phyloP scores from a whole-genome alignment of 2,797 vertebrate species.

The Trachurus trachurus region DNA sequence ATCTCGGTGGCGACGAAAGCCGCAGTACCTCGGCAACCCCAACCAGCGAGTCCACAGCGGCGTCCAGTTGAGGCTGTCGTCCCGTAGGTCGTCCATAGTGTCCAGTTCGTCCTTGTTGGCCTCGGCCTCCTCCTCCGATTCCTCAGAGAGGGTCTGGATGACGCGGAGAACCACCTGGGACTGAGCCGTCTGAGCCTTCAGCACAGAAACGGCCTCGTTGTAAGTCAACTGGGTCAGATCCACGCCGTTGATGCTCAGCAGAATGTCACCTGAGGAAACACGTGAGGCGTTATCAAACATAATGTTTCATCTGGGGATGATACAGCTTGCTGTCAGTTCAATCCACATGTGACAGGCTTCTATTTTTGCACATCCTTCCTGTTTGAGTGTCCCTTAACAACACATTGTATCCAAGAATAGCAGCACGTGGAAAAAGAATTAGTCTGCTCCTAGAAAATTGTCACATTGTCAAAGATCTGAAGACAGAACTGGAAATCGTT shows the following conservation, averaged over 20 bases:
- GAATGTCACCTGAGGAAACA: conserved; percentile 88
- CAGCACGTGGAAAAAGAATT: conserved; percentile 31
- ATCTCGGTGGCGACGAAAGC: neutral
- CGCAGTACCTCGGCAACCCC: conserved; percentile 89
- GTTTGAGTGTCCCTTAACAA: conserved; percentile 34
- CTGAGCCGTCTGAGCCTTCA: conserved; percentile 93
- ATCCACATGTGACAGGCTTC: neutral
- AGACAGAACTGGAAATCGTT: neutral
- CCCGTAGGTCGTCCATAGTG: conserved; percentile 79
- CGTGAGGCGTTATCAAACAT: neutral
- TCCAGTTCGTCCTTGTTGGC: conserved; percentile 80
- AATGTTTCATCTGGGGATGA: neutral
- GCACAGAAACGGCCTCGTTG: conserved; percentile 90
- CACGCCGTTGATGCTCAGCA: conserved; percentile 93
- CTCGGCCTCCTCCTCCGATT: conserved; percentile 79
- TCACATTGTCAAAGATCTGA: neutral
- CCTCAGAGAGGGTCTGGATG: conserved; percentile 87
- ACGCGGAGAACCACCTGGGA: conserved; percentile 88
- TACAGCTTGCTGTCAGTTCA: conserved; percentile 2
- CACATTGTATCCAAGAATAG: conserved; percentile 42
- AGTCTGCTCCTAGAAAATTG: conserved; percentile 29
- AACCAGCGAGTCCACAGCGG: conserved; percentile 94
- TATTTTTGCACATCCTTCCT: conserved; percentile 33
- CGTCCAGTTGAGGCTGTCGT: conserved; percentile 89
- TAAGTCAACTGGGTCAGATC: conserved; percentile 94